Percentiles rank a stretch among this genome's conserved stretches.
Evolutionary conservation across 2,797 vertebrate genomes (phyloP).

Genomic region (Tinamus major): DNA sequence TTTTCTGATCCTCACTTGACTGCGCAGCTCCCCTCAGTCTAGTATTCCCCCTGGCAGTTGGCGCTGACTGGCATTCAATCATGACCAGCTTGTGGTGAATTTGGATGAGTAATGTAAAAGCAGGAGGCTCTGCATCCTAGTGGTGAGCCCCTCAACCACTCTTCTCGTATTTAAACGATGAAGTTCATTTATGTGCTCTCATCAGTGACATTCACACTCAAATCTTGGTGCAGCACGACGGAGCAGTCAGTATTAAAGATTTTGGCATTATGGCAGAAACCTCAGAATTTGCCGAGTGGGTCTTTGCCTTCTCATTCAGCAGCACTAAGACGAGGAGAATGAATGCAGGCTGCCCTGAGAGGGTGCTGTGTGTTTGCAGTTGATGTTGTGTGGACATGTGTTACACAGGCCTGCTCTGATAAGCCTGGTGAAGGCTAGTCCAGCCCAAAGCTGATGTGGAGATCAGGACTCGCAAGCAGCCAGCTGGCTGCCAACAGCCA

Average conservation of each 20-base stretch:
- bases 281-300: background rate
- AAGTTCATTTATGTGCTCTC: background rate
- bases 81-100: fast-evolving
- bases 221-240: background rate
- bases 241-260: background rate
- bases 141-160: background rate
- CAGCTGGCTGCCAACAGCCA: background rate
- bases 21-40: background rate
- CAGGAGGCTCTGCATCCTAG: background rate
- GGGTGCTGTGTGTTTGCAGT: background rate
- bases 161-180: fast-evolving
- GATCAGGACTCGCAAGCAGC: background rate
- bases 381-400: no score
- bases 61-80: background rate
- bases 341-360: background rate
- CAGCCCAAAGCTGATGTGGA: background rate
- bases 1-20: background rate
- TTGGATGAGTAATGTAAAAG: background rate
- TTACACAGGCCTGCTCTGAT: background rate
- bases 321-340: background rate
- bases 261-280: fast-evolving
- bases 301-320: background rate
- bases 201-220: fast-evolving
- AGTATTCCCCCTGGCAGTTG: background rate
- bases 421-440: background rate